Conservation (phyloP, 1,140 invertebrate species). For the Drosophila arizonae region DNA sequence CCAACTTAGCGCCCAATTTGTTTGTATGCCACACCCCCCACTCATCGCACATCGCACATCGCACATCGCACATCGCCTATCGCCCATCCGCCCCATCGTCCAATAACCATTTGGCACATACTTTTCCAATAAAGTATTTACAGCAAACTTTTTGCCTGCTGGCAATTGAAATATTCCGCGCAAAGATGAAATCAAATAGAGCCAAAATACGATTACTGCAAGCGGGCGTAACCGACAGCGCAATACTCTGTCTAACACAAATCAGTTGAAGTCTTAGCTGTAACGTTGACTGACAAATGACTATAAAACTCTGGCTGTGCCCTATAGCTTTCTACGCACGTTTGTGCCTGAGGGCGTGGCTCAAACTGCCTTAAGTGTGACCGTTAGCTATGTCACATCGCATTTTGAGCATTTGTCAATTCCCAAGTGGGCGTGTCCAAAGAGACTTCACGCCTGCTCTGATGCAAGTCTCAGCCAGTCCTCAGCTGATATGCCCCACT, state of each 20-base stretch:
- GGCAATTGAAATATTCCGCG: constrained; percentile 69
- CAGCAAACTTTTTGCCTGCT: constrained; percentile 44
- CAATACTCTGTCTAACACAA: background rate
- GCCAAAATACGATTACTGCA: constrained; percentile 1
- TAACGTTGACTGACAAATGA: too few species aligned
- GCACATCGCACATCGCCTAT: background rate
- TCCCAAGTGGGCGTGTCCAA: too few species aligned
- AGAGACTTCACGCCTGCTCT: too few species aligned
- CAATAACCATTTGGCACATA: constrained; percentile 80
- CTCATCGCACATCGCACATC: background rate
- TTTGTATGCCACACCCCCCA: constrained; percentile 32
- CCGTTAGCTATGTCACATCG: background rate
- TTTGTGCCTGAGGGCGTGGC: too few species aligned
- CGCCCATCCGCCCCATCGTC: background rate
- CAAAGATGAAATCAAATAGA: constrained; percentile 45
- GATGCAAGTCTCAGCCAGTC: too few species aligned
- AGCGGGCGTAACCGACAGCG: background rate
- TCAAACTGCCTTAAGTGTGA: too few species aligned
- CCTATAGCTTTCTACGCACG: too few species aligned
- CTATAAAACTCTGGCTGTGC: too few species aligned
- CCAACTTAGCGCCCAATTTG: constrained; percentile 80
- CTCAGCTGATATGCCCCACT: background rate
- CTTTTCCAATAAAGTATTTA: constrained; percentile 81
- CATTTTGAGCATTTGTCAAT: background rate
- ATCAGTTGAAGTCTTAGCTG: too few species aligned